Evolutionary conservation across 2,113 vertebrate species (phyloP), one percentile per base, ranked within the genome.

Genomic region (Bubo bubo): DNA sequence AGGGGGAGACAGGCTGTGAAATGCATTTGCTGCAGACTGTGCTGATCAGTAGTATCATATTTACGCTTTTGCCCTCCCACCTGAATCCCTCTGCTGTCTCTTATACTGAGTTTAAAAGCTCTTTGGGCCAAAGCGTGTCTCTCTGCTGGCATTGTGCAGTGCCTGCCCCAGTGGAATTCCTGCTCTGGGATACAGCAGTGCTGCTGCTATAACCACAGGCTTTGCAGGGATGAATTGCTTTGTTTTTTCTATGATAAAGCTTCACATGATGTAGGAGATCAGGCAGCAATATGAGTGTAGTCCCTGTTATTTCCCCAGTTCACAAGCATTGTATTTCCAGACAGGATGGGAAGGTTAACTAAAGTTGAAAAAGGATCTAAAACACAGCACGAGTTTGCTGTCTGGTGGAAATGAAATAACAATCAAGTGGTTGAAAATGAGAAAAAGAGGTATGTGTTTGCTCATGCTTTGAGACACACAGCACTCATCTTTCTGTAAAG

Each of bases 331-430:
- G 52, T 82, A n/a, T 95, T 96, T 93, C 66, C 85, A 92, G 96
- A 91, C 66, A 85, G 74, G 89, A 95, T 87, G 88, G 91, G 66
- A 91, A 94, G 77, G 93, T 93, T 97, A 94, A 91, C 76, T 91
- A 14, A 85, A 95, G 60, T 27, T 95, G 91, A 95, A 87, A 95
- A 94, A 76, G 45, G 49, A 87, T 95, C 67, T 93, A 82, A 94
- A 95, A 68, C 55, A 66, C 70, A 87, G 39, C 58, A 50, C 91
- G 86, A 91, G 53, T 94, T 91, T 96, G 45, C 77, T 89, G 56
- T 60, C 35, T 94, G 66, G n/a, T 73, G 86, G 77, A 81, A 89
- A 91, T 73, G 41, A 95, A 95, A 86, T 64, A 94, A 73, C 73
- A 93, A 70, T 93, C 62, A 66, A 93, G 45, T 47, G n/a, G 22